These are phyloP conservation scores for Pyrgus malvae DNA, from an alignment of 2,888 invertebrate genomes.

Conservation along the genomic window DNA sequence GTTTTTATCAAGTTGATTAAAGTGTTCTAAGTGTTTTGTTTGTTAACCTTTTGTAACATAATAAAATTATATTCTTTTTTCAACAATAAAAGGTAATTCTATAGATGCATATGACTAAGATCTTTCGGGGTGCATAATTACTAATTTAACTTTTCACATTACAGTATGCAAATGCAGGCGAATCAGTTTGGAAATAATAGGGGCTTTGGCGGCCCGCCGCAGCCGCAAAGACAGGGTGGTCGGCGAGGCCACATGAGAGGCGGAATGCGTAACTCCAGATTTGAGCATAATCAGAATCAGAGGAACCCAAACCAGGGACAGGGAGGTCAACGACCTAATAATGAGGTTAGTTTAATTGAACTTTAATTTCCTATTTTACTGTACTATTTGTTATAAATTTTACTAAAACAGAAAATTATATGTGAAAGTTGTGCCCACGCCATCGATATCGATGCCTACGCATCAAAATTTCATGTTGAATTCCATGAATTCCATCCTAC, in stretches of 20 bases:
- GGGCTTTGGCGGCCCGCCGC: constrained; percentile 76
- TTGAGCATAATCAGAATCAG: constrained; percentile 59
- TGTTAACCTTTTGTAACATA: too few relatives aligned
- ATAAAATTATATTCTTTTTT: too few relatives aligned
- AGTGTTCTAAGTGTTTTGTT: too few relatives aligned
- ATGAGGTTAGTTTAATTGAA: constrained; percentile 50
- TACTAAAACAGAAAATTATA: too few relatives aligned
- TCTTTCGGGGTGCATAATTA: not conserved
- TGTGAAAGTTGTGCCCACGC: too few relatives aligned
- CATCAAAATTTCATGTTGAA: not conserved
- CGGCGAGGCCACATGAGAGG: constrained; percentile 64
- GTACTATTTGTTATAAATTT: too few relatives aligned
- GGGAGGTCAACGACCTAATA: constrained; percentile 72
- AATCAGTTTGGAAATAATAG: constrained; percentile 71
- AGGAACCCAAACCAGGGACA: constrained; percentile 57
- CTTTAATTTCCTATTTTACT: too few relatives aligned
- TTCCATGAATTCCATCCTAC: not conserved
- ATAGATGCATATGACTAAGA: too few relatives aligned
- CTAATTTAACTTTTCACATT: constrained; percentile 16
- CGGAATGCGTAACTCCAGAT: constrained; percentile 70
- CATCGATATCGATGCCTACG: not conserved
- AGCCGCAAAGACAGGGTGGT: constrained; percentile 71
- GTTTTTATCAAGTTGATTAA: too few relatives aligned
- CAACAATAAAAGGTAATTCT: too few relatives aligned
- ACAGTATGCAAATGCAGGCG: constrained; percentile 67